phyloP scores from a whole-genome alignment of 2,113 vertebrate genomes.

The Chloebia gouldiae region DNA sequence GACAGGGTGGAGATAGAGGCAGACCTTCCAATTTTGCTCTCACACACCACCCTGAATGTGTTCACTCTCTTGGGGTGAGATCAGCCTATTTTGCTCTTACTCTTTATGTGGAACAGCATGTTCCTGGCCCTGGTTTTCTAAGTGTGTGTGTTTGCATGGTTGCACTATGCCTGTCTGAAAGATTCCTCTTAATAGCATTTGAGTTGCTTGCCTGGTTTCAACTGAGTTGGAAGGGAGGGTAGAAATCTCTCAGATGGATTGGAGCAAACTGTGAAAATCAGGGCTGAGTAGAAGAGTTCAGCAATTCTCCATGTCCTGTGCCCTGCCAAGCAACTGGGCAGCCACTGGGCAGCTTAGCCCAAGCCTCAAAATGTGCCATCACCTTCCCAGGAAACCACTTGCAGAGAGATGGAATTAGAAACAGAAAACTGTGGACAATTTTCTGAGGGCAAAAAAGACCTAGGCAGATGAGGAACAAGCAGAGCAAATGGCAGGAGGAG shows the following conservation, averaged over 20 bases:
- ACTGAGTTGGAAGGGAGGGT: not conserved
- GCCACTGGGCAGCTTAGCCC: not conserved
- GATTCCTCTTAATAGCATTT: not conserved
- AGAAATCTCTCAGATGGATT: not conserved
- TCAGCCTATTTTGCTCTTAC: not conserved
- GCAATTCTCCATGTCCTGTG: rapidly evolving
- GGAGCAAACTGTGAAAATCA: not conserved
- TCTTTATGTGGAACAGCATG: not conserved
- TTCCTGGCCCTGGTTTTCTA: not conserved
- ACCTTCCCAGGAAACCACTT: not conserved
- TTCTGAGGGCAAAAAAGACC: not conserved
- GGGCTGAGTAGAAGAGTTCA: not conserved
- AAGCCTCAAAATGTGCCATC: not conserved
- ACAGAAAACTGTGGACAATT: not conserved
- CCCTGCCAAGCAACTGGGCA: not conserved
- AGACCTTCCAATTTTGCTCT: not conserved
- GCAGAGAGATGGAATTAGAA: not conserved
- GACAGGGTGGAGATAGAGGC: not conserved
- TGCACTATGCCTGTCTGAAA: not conserved
- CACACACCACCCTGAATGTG: not conserved
- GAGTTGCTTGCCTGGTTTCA: not conserved
- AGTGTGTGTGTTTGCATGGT: not conserved
- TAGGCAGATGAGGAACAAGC: not conserved
- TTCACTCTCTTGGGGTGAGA: not conserved
- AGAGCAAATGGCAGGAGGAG: not conserved